Percentiles rank a stretch among this genome's conserved stretches.
Evolutionary conservation across 2,113 vertebrate species (phyloP).

Genomic region (Tachysurus fulvidraco): DNA sequence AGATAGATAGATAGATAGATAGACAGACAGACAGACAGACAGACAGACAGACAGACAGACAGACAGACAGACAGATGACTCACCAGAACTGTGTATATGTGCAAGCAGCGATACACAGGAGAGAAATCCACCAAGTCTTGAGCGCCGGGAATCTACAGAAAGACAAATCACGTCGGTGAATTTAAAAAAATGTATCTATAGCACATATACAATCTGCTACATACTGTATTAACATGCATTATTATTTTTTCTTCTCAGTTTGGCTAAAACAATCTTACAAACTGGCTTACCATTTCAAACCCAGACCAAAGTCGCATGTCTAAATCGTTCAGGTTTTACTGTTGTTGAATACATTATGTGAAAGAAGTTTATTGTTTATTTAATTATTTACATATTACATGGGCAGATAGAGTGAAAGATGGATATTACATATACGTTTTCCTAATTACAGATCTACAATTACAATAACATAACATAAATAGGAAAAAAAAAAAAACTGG

Average conservation of each 20-base stretch:
- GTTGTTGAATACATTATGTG: too few relatives aligned
- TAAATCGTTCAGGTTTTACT: background rate
- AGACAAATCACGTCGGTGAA: constrained; percentile 12
- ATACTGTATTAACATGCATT: background rate
- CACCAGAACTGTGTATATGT: constrained; percentile 92
- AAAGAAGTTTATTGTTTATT: too few relatives aligned
- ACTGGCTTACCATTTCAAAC: background rate
- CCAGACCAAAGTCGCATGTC: background rate
- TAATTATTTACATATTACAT: too few relatives aligned
- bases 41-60: too few relatives aligned
- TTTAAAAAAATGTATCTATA: background rate
- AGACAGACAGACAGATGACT: constrained; percentile 52
- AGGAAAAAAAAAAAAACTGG: background rate
- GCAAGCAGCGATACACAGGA: constrained; percentile 93
- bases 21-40: too few relatives aligned
- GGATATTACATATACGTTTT: too few relatives aligned
- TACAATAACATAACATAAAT: too few relatives aligned
- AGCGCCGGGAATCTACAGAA: constrained; percentile 83
- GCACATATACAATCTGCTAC: background rate
- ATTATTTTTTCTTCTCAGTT: background rate
- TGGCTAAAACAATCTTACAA: background rate
- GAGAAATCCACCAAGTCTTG: constrained; percentile 98
- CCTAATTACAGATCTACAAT: too few relatives aligned
- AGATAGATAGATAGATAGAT: too few relatives aligned
- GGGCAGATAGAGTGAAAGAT: too few relatives aligned